A percentile compares a stretch with the other conserved stretches of the same genome.
phyloP scores from a whole-genome alignment of 2,113 vertebrate genomes.

The Leucoraja erinaceus region DNA sequence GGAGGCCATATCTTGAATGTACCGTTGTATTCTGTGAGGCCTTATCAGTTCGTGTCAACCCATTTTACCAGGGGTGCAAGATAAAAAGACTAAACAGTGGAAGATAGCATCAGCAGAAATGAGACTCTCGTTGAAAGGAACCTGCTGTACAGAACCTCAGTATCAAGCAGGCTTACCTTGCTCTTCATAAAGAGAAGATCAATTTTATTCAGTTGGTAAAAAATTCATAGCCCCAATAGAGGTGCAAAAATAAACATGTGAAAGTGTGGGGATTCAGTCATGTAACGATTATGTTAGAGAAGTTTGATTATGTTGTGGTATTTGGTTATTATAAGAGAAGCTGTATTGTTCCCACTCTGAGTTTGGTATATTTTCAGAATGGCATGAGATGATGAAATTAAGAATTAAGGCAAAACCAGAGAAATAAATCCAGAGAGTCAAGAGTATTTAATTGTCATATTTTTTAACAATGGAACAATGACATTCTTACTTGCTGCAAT shows the following conservation, averaged over 20 bases:
- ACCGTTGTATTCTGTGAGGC: background rate
- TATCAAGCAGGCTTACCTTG: background rate
- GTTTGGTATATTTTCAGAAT: background rate
- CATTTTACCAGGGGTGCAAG: background rate
- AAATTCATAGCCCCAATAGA: background rate
- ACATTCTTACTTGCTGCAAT: too few relatives aligned
- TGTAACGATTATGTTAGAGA: background rate
- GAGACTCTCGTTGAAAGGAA: background rate
- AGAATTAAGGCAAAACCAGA: background rate
- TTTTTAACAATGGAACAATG: too few relatives aligned
- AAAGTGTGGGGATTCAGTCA: background rate
- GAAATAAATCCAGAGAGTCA: too few relatives aligned
- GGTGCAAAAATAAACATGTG: background rate
- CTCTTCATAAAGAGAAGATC: background rate
- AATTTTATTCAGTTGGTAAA: background rate
- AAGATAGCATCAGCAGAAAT: background rate
- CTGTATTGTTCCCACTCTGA: background rate
- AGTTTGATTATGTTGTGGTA: too few relatives aligned
- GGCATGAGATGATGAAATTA: background rate
- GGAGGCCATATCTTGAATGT: background rate
- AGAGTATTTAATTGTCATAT: too few relatives aligned
- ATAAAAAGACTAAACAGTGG: background rate
- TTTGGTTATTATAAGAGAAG: background rate
- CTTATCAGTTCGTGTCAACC: background rate
- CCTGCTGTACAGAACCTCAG: background rate